phyloP scores from a whole-genome alignment of 1,140 invertebrate genomes.

The Hesperophylax magnus region DNA sequence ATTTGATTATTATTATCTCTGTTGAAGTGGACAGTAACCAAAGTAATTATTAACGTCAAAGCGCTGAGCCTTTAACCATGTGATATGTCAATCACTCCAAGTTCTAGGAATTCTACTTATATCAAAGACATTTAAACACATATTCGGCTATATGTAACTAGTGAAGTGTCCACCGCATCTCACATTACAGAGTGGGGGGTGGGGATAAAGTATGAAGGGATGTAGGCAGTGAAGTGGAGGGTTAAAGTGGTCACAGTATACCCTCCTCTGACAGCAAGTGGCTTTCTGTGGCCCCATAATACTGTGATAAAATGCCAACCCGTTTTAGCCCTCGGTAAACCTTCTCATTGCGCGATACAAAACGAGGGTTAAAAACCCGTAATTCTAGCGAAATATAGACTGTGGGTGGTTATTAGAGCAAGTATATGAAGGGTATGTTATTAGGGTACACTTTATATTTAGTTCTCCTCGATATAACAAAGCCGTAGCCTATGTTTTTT shows the following conservation, averaged over 20 bases:
- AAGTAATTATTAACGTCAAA: no score
- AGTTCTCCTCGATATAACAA: no score
- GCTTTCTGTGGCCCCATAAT: neutral
- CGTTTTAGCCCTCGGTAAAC: neutral
- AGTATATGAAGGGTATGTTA: no score
- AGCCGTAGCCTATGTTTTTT: no score
- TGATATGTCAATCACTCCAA: no score
- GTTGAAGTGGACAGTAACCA: no score
- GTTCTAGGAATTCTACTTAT: no score
- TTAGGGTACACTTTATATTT: no score
- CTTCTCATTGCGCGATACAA: neutral
- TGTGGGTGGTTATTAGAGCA: no score
- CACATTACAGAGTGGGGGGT: neutral
- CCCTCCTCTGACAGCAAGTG: neutral
- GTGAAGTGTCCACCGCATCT: neutral
- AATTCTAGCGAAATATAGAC: neutral
- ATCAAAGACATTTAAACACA: neutral
- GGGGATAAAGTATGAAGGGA: no score
- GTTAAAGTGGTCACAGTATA: slow-evolving; percentile 7
- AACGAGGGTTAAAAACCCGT: neutral
- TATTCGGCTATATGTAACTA: neutral
- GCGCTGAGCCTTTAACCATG: no score
- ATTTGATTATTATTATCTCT: no score
- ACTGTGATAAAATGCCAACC: neutral
- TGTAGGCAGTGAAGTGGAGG: neutral